A percentile compares a stretch with the other conserved stretches of the same genome.
Conservation (phyloP, 2,888 invertebrate species). For the Caenorhabditis zanzibari region DNA sequence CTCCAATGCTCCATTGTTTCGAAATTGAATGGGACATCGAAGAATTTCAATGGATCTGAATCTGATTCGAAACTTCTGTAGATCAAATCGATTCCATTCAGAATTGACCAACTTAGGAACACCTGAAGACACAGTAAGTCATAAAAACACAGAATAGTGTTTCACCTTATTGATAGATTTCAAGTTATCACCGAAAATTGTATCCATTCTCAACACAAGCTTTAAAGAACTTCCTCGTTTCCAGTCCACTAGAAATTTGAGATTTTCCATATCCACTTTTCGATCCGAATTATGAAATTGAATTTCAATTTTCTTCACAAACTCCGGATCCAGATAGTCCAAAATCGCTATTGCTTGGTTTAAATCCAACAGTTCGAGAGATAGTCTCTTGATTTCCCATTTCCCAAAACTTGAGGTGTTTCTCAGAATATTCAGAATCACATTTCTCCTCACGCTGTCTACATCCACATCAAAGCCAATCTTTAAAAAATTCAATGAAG, state of each 20-base stretch:
- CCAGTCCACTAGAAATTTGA: no score
- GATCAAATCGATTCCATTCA: background rate
- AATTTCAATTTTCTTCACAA: background rate
- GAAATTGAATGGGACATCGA: background rate
- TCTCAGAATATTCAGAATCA: background rate
- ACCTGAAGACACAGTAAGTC: background rate
- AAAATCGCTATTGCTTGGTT: background rate
- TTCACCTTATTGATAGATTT: background rate
- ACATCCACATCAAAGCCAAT: background rate
- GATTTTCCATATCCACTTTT: no score
- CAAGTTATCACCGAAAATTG: background rate
- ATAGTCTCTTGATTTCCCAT: background rate
- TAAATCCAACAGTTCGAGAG: background rate
- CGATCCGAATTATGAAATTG: no score
- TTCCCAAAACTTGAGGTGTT: background rate
- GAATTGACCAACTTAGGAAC: background rate
- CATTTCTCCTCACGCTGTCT: background rate
- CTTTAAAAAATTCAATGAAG: background rate
- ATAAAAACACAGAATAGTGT: background rate
- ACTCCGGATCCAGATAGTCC: background rate
- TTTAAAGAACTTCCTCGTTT: no score
- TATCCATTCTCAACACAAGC: background rate
- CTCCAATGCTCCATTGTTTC: background rate
- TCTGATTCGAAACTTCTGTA: background rate
- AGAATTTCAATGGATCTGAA: background rate